These are phyloP conservation scores for Acipenser transmontanus DNA, from an alignment of 2,797 vertebrate genomes.

Conservation along the genomic window DNA sequence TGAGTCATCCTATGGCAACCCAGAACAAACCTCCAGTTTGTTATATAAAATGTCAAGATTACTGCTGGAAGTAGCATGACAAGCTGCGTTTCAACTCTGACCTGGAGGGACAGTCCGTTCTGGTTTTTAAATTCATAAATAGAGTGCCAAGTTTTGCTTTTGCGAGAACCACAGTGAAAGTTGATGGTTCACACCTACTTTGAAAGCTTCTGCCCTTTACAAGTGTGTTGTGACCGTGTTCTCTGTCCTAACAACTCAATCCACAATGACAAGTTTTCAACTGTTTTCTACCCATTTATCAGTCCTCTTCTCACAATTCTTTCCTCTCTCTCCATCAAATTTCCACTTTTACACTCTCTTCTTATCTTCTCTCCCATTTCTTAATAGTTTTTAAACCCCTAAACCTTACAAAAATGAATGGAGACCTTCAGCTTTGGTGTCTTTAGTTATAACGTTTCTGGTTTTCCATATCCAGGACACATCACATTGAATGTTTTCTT, in stretches of 20 bases:
- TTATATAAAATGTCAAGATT: neutral
- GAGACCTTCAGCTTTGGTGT: too few species aligned
- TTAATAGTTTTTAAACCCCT: too few species aligned
- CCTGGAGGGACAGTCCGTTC: conserved; percentile 38
- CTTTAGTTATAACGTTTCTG: too few species aligned
- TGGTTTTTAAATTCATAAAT: neutral
- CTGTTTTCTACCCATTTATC: too few species aligned
- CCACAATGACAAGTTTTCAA: too few species aligned
- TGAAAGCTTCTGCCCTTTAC: conserved; percentile 26
- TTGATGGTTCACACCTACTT: conserved; percentile 15
- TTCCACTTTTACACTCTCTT: conserved; percentile 7
- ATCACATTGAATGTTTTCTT: too few species aligned
- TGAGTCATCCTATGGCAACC: neutral
- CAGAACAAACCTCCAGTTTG: conserved; percentile 14
- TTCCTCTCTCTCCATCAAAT: neutral
- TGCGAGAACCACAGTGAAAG: neutral
- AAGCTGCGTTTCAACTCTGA: conserved; percentile 1
- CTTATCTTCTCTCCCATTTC: conserved; percentile 14
- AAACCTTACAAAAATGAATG: too few species aligned
- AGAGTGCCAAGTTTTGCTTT: neutral
- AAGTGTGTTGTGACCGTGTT: too few species aligned
- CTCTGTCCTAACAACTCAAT: too few species aligned
- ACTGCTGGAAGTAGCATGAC: conserved; percentile 8
- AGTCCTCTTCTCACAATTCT: too few species aligned
- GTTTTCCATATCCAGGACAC: too few species aligned